Percentiles rank a stretch among this genome's conserved stretches.
Conservation (phyloP, 2,888 invertebrate genomes). For the Ariolimax columbianus region DNA sequence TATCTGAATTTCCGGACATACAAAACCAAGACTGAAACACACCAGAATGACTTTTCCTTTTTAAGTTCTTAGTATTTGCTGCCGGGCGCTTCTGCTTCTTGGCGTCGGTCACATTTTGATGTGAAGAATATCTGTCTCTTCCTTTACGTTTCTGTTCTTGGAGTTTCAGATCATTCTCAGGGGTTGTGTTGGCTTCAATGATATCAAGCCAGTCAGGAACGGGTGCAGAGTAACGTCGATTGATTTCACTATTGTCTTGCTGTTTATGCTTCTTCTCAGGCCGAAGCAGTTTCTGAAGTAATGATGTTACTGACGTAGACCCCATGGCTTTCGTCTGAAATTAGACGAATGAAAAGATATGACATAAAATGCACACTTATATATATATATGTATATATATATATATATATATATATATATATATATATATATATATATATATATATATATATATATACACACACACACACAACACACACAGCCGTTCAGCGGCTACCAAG, state of each 20-base stretch:
- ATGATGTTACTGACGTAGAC: neutral
- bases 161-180: neutral
- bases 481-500: too few relatives aligned
- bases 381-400: too few relatives aligned
- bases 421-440: too few relatives aligned
- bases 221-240: conserved; percentile 22
- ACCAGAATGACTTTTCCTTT: neutral
- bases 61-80: neutral
- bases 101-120: conserved; percentile 3
- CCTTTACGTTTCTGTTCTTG: neutral
- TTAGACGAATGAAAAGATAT: too few relatives aligned
- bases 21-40: conserved; percentile 29
- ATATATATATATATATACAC: too few relatives aligned
- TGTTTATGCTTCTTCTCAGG: conserved; percentile 16
- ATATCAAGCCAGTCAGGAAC: conserved; percentile 16
- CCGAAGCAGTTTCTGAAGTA: conserved; percentile 21
- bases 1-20: conserved; percentile 36
- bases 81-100: neutral
- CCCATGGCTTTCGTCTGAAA: neutral
- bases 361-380: too few relatives aligned
- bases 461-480: too few relatives aligned
- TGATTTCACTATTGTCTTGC: neutral
- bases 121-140: neutral
- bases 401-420: too few relatives aligned
- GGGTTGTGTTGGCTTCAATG: neutral